Evolutionary conservation across 2,888 invertebrate species (phyloP), one percentile per base, ranked within the genome.

Genomic region (Callimorpha dominula): DNA sequence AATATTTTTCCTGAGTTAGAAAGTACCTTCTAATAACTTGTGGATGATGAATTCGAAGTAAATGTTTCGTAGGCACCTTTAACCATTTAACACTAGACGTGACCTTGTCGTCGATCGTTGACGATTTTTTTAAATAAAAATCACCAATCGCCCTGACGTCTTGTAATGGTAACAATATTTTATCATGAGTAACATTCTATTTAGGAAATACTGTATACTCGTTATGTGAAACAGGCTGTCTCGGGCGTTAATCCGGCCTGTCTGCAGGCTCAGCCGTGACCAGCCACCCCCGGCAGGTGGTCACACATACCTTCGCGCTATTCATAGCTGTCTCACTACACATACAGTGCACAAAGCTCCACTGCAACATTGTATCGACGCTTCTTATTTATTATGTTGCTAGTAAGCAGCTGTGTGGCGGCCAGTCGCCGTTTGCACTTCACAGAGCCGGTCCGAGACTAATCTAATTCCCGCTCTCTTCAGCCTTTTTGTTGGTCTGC

Each of bases 401-500:
- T 79, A 77, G n/a, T 78, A 79, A 79, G 73, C 78, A 63, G 71
- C 49, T 46, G 79, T 73, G 54, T 72, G 68, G 76, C 73, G 71
- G 71, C n/a, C 73, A 77, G 76, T 69, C 78, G 78, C 74, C 76
- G 78, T 73, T 77, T 73, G 82, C 82, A 80, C 77, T 72, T 81
- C 54, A 76, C 75, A 78, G 86, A 87, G 84, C 87, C 85, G 86
- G 84, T 83, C 86, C 83, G 84, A 85, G 83, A 87, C 88, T 90
- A 87, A 90, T 89, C 89, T 88, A 87, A 92, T 91, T 89, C 86
- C 85, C 76, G 82, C 82, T 85, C 86, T 87, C 87, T 89, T 86
- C 88, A 86, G 88, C 86, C 89, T 93, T 93, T 93, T 93, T 92
- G 88, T 85, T 81, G 81, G 90, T 91, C 92, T 92, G 88, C 88